Evolutionary conservation across 1,140 invertebrate species (phyloP), one percentile per base, ranked within the genome.

Genomic region (Psix sp.): DNA sequence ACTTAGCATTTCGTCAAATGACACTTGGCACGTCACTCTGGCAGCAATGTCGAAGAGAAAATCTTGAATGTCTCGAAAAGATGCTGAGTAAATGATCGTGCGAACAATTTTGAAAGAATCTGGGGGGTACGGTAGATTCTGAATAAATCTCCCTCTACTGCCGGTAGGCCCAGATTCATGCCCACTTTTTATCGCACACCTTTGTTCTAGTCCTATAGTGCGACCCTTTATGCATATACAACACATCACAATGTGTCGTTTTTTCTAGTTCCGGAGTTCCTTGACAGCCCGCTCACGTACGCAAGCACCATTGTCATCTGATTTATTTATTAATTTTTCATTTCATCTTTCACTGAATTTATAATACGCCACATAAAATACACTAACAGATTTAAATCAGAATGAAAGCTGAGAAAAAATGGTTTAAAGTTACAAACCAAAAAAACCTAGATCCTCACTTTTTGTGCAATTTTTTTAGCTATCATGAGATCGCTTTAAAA

Each of bases 131-230:
- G 48, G 39, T 15, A 40, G 40, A 59, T 62, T 36, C 42, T 56
- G 43, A 74, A 68, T 59, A 54, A 62, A 62, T 75, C 73, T 60
- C 57, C 78, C 71, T 59, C 63, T 67, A 59, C 65, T 60, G 56
- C 36, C 46, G 17, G 14, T 18, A 62, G 73, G 66, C 79, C 76
- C 73, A 67, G 77, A 78, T 83, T 80, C 78, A 76, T 82, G 80
- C 79, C 77, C 80, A 84, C 77, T 84, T 86, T 86, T 85, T 86
- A 83, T 84, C 82, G 76, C 38, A 3, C 11, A 35, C 40, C 81
- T 86, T 86, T 86, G 84, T 86, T 86, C 84, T 86, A 86, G 82
- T 80, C 71, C 76, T 77, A 65, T 77, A 52, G 74, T 46, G 59
- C 79, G 70, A 57, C 77, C 82, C 78, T 79, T 73, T 60, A 54